Conservation (phyloP, 2,888 invertebrate species). For the Spilosoma lubricipeda region DNA sequence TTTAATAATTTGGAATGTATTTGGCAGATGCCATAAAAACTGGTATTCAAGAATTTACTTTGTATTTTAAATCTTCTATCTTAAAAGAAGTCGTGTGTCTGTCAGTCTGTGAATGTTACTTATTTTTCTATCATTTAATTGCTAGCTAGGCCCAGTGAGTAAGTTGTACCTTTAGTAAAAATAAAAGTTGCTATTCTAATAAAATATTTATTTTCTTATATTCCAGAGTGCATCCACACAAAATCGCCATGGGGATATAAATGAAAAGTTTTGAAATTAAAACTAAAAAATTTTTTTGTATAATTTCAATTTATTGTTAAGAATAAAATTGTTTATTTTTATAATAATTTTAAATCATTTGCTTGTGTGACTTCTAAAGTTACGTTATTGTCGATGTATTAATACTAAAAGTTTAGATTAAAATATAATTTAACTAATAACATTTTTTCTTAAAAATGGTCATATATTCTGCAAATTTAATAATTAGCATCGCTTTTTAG, state of each 20-base stretch:
- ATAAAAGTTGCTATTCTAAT: not conserved
- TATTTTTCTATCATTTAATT: too few species aligned
- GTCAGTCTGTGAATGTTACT: too few species aligned
- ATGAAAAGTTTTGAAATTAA: not conserved
- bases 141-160: too few species aligned
- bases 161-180: too few species aligned
- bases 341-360: conserved; percentile 15
- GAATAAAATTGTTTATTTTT: conserved; percentile 8
- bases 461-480: not conserved
- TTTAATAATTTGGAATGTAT: too few species aligned
- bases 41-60: too few species aligned
- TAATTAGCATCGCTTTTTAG: not conserved
- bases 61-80: too few species aligned
- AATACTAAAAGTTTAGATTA: conserved; percentile 34
- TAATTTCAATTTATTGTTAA: conserved; percentile 7
- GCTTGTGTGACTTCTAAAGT: conserved; percentile 21
- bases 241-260: not conserved
- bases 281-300: not conserved
- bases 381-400: conserved; percentile 27
- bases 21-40: too few species aligned
- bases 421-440: not conserved
- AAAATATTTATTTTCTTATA: not conserved
- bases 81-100: too few species aligned
- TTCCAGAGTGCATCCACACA: not conserved
- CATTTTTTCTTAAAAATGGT: not conserved